Conservation (phyloP, 1,140 invertebrate genomes). For the Plectus sambesii region DNA sequence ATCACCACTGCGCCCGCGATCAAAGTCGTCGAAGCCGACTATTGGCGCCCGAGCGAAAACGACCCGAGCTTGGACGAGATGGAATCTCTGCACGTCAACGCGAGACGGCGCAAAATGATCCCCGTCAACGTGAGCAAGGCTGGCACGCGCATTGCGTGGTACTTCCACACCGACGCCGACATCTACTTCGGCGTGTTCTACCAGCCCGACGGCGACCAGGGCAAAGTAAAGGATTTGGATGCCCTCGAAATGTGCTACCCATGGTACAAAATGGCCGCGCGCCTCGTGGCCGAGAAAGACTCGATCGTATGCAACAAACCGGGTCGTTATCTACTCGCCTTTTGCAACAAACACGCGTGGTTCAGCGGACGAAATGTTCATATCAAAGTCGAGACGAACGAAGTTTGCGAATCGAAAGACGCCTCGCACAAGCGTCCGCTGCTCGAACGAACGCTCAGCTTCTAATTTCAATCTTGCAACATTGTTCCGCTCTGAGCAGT, state of each 20-base stretch:
- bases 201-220: slow-evolving; percentile 16
- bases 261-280: slow-evolving; percentile 39
- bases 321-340: no score
- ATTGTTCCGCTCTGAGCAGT: no score
- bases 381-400: no score
- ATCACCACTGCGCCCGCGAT: slow-evolving; percentile 37
- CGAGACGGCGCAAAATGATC: slow-evolving; percentile 32
- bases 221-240: slow-evolving; percentile 11
- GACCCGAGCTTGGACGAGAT: slow-evolving; percentile 26
- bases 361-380: no score
- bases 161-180: slow-evolving; percentile 42
- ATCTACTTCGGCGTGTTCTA: slow-evolving; percentile 43
- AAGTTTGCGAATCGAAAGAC: no score
- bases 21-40: slow-evolving; percentile 19
- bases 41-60: slow-evolving; percentile 30
- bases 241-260: slow-evolving; percentile 41
- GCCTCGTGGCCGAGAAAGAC: slow-evolving; percentile 40
- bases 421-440: no score
- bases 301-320: slow-evolving; percentile 20
- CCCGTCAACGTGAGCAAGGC: slow-evolving; percentile 26
- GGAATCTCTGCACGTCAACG: slow-evolving; percentile 28
- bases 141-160: slow-evolving; percentile 33
- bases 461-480: no score
- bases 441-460: no score
- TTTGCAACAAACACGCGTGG: no score